phyloP scores from a whole-genome alignment of 2,888 invertebrate species.

The Ischnura elegans region DNA sequence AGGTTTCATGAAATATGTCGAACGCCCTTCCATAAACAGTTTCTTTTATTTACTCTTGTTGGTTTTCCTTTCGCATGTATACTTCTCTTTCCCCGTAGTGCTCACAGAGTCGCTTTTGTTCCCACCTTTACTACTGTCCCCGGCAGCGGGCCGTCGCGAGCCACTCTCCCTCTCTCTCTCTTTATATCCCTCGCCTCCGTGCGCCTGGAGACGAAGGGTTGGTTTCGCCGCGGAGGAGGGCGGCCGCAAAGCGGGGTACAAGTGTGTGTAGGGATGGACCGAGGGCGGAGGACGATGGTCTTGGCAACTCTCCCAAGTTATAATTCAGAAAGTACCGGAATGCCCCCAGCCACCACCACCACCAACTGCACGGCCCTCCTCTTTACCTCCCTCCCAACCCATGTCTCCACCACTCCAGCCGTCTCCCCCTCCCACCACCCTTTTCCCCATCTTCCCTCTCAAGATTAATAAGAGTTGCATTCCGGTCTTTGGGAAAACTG shows the following conservation, averaged over 20 bases:
- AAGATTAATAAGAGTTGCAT: conserved; percentile 66
- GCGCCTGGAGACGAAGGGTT: neutral
- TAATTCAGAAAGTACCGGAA: conserved; percentile 65
- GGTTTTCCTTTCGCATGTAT: too few relatives aligned
- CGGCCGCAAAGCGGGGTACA: neutral
- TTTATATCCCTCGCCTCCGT: neutral
- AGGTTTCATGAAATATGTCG: too few relatives aligned
- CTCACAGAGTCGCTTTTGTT: neutral
- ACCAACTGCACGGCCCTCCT: neutral
- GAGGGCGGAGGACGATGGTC: conserved; percentile 45
- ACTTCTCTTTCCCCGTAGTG: neutral
- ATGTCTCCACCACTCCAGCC: neutral
- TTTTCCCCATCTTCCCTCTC: neutral
- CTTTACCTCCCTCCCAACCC: neutral
- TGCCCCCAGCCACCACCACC: neutral
- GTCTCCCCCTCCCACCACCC: neutral
- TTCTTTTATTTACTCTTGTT: too few relatives aligned
- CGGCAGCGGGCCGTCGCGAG: neutral
- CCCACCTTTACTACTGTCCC: neutral
- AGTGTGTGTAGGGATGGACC: neutral
- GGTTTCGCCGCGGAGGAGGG: neutral
- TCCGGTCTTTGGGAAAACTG: conserved; percentile 58
- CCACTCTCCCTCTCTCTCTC: neutral
- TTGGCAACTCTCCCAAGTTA: conserved; percentile 63
- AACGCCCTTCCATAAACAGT: too few relatives aligned